Conservation (phyloP, 2,113 vertebrate genomes). For the Pachycephala philippinensis region DNA sequence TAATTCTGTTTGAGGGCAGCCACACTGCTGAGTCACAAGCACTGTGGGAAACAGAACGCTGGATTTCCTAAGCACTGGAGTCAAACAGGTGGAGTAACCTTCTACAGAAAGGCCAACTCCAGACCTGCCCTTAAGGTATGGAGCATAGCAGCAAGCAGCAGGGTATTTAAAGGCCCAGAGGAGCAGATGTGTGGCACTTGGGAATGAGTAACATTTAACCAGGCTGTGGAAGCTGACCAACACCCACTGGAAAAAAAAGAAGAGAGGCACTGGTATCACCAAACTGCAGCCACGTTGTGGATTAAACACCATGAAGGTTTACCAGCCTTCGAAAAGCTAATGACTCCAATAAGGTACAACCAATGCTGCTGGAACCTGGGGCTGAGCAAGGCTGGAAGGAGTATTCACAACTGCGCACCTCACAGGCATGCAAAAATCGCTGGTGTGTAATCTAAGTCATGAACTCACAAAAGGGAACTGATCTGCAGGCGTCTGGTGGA, state of each 20-base stretch:
- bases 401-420: accelerated
- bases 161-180: constrained; percentile 27
- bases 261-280: neutral
- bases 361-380: neutral
- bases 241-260: neutral
- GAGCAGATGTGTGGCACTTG: neutral
- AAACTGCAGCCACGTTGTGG: neutral
- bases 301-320: neutral
- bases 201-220: neutral
- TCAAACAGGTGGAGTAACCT: constrained; percentile 47
- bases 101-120: constrained; percentile 15
- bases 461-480: neutral
- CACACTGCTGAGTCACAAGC: constrained; percentile 44
- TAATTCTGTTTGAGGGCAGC: constrained; percentile 31
- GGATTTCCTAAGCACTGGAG: constrained; percentile 33
- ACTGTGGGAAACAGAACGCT: constrained; percentile 46
- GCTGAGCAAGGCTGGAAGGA: neutral
- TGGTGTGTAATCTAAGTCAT: neutral
- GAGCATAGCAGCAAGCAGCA: neutral
- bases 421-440: neutral
- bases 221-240: neutral
- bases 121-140: constrained; percentile 16
- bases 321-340: neutral
- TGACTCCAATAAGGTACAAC: neutral
- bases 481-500: neutral